Evolutionary conservation across 2,888 invertebrate species (phyloP).

Genomic region (Hipparchia sbordonii): DNA sequence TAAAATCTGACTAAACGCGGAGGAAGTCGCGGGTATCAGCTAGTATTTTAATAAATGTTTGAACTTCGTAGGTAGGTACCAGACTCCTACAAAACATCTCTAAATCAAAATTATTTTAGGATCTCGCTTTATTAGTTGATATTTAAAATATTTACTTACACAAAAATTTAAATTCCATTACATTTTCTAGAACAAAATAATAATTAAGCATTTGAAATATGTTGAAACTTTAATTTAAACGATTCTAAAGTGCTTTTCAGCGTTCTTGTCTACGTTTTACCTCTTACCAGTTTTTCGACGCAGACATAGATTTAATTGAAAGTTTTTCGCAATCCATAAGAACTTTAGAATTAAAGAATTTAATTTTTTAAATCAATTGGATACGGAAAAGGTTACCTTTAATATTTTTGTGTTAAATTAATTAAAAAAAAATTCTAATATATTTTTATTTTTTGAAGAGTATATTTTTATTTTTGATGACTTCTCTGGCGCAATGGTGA

Average conservation of each 20-base stretch:
- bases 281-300: constrained; percentile 54
- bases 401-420: no score
- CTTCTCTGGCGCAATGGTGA: no score
- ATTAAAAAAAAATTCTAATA: no score
- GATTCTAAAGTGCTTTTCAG: constrained; percentile 60
- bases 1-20: no score
- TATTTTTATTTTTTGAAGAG: background rate
- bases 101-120: background rate
- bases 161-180: background rate
- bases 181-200: constrained; percentile 42
- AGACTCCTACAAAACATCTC: no score
- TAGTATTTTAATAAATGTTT: no score
- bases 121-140: background rate
- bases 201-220: constrained; percentile 51
- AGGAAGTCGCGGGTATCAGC: no score
- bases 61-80: no score
- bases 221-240: constrained; percentile 60
- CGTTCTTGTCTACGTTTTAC: constrained; percentile 59
- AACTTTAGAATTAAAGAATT: constrained; percentile 56
- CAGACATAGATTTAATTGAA: constrained; percentile 75
- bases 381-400: background rate
- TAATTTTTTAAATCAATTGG: background rate
- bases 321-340: constrained; percentile 63
- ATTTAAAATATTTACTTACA: background rate
- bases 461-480: background rate